These are phyloP conservation scores for Atherinomorus stipes DNA, from an alignment of 2,113 vertebrate genomes.

Conservation along the genomic window DNA sequence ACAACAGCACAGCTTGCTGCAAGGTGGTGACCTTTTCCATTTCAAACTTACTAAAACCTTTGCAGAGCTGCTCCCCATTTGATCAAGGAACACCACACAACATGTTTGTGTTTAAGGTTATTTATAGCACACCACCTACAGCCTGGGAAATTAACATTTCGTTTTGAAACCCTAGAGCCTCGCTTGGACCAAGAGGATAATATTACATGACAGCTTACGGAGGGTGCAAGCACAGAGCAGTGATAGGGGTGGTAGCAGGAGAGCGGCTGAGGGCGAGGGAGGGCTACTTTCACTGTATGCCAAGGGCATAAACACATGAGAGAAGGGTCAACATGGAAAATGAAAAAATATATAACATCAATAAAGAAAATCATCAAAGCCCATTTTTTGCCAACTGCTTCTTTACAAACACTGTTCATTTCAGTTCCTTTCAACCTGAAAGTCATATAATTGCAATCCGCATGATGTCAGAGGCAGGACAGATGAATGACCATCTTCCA, in stretches of 20 bases:
- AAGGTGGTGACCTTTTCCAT: conserved; percentile 2
- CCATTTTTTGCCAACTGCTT: neutral
- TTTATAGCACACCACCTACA: conserved; percentile 77
- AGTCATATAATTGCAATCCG: conserved; percentile 13
- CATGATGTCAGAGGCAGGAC: conserved; percentile 2
- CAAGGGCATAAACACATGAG: conserved; percentile 20
- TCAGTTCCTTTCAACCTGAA: neutral
- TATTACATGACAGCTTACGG: conserved; percentile 80
- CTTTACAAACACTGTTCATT: neutral
- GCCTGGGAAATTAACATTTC: conserved; percentile 81
- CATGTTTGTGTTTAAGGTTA: conserved; percentile 63
- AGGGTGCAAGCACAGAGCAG: conserved; percentile 60
- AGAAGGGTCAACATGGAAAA: conserved; percentile 30
- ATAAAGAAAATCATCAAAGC: conserved; percentile 16
- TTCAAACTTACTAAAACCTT: conserved; percentile 23
- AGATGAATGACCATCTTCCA: conserved; percentile 29
- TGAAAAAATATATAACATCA: conserved; percentile 23
- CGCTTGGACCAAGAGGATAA: conserved; percentile 77
- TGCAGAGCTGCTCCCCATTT: conserved; percentile 22
- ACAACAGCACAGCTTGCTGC: neutral
- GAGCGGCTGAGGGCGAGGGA: conserved; percentile 12
- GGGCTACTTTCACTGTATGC: conserved; percentile 37
- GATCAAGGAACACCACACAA: conserved; percentile 44
- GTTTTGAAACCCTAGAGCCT: conserved; percentile 81
- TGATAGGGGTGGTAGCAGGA: conserved; percentile 52